Base-by-base conservation (phyloP, 2,797 vertebrate species). In the Chrysocyon brachyurus region DNA sequence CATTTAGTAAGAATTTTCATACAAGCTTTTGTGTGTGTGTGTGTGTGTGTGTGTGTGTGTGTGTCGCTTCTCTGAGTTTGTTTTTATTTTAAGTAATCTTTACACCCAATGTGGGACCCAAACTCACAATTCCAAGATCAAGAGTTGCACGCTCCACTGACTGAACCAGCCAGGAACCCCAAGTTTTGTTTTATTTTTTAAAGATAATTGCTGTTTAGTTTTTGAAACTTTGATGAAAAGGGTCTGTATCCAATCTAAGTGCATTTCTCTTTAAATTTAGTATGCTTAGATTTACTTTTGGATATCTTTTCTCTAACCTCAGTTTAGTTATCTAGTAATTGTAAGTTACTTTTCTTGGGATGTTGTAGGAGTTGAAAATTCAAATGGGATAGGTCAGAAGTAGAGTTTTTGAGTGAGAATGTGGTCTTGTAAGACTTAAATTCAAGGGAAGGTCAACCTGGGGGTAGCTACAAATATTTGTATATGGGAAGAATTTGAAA, bases 1-100 rank as follows among this genome's bases (percentile, higher is more conserved):
- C 33, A 82, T 91, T 91, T 81, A 83, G 26, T 78, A 46, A 87
- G 73, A 40, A 54, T 77, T 91, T 96, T 96, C 19, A 73, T 72
- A 59, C 1, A 70, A 46, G 14, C 56, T 81, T 68, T 81, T 68
- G 59, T 64, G 16, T 7, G 49, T 95, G 72, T 33, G 84, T 4
- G 3, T 78, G 17, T 61, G 40, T 40, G 40, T 40, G 40, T 46
- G 40, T 46, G 40, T 46, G 40, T 46, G 40, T 40, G 6, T 68
- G 33, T 73, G 63, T 63, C 12, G 10, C 26, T 63, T 70, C 40
- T 93, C 40, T 54, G n/a, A 54, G 63, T 68, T 36, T 88, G 66
- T 92, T 56, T 21, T 72, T 73, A 26, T 73, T 73, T 15, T 40
- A 49, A 75, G 40, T 75, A 49, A 75, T 75, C 72, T 75, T 4